These are phyloP conservation scores for Tenualosa thibaudeaui DNA, from an alignment of 2,797 vertebrate genomes.

Conservation along the genomic window DNA sequence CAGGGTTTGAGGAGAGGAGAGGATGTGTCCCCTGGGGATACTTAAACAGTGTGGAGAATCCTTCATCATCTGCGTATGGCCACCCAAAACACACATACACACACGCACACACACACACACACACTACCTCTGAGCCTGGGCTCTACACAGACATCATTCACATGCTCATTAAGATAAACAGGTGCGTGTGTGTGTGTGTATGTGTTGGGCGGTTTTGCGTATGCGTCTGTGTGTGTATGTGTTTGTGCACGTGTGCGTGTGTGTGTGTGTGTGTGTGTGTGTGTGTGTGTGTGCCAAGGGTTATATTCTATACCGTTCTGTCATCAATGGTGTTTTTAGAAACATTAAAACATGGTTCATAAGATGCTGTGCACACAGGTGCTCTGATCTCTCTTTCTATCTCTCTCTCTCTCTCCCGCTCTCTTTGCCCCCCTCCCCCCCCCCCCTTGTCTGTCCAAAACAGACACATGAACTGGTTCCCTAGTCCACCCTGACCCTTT, in stretches of 20 bases:
- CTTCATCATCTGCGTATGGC: too few species aligned
- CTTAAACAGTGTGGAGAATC: too few species aligned
- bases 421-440: background rate
- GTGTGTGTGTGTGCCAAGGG: background rate
- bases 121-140: background rate
- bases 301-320: background rate
- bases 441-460: too few species aligned
- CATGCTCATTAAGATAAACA: background rate
- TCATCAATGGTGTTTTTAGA: constrained; percentile 13
- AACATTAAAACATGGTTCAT: constrained; percentile 13
- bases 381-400: background rate
- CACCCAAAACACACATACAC: background rate
- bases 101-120: too few species aligned
- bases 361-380: background rate
- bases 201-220: background rate
- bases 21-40: too few species aligned
- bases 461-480: too few species aligned
- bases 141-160: background rate
- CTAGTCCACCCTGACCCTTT: too few species aligned
- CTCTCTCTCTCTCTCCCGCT: background rate
- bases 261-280: background rate
- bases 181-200: background rate
- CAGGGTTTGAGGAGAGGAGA: too few species aligned
- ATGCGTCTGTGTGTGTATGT: background rate
- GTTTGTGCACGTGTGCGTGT: background rate